Evolutionary conservation across 2,113 vertebrate species (phyloP), one percentile per base, ranked within the genome.

Genomic region (Hemiscyllium ocellatum): DNA sequence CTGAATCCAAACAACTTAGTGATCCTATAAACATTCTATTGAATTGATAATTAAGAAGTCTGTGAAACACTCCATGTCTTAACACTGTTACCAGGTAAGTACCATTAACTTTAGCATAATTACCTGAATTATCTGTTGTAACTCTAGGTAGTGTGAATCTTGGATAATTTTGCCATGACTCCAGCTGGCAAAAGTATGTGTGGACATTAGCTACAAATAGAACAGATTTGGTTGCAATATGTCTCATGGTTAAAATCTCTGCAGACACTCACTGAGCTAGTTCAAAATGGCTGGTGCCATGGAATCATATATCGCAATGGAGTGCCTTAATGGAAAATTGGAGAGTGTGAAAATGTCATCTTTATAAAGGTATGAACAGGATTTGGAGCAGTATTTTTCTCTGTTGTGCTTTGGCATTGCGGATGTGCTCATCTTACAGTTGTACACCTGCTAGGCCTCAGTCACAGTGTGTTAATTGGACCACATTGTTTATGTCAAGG

Each of bases 381-480:
- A 52, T 22, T 72, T 13, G 56, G 50, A 61, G 19, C 80, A 22
- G 19, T 83, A 19, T 42, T 42, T 83, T 83, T 83, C 42, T 90
- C 20, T 90, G n/a, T 95, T 95, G 47, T 47, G 42, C 52, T 26
- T 33, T 70, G 69, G 52, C 22, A 95, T 72, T 72, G 42, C 42
- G 52, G 72, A 69, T 95, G 94, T 70, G 68, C 94, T 95, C 94
- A 95, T 95, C 69, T 72, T 72, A 95, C 97, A 97, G 97, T 96
- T 97, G 96, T 91, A 94, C 97, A 97, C 97, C 96, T 97, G 96
- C 95, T 83, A 96, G 96, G 96, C 96, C 96, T 97, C 85, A n/a
- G 93, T 96, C 96, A 85, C 96, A 95, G 66, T 8, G 26, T 5
- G 96, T 96, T 96, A 96, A 97, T 97, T 96, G 97, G 96, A 80